Base-by-base conservation (phyloP, 2,888 invertebrate genomes). In the Desoria tigrina region DNA sequence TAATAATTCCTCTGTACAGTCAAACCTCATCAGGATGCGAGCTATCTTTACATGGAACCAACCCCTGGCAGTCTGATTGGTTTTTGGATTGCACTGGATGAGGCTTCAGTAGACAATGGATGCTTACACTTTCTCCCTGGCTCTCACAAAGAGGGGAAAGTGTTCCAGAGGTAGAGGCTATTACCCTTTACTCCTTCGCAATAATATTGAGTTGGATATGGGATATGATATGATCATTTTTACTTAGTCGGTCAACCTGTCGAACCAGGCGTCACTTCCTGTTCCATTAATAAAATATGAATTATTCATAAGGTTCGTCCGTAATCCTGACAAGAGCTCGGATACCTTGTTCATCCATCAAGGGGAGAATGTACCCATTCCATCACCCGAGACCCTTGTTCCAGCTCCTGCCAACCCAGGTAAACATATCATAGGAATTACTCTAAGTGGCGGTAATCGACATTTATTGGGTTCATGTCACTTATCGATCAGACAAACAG, bases 81-180 rank as follows among this genome's bases (percentile, higher is more conserved):
- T 0, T 89, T 96, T 78, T 99, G 99, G 99, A 88, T 99, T 71
- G 94, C 99, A 0, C 81, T 99, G 4, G 95, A 98, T 78, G 94
- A 98, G 78, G 92, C 95, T 0, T 93, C 91, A 0, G 71, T 87
- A 18, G 90, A 95, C 78, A 99, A 99, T 79, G 97, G 99, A 3
- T 99, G 98, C 78, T 83, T 99, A 3, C 93, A 92, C 87, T 90
- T 96, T 78, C 87, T 90, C 2, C 89, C 90, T 23, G 94, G 94
- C 1, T 97, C 98, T 0, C 97, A 99, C 80, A 90, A 88, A 78
- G 87, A 88, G 54, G 90, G 88, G 0, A 86, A 68, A 60, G 59
- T 74, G 16, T 67, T 74, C 50, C 61, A 71, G 64, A 67, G 73
- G 69, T 71, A 64, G 45, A 23, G 14, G 18, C 32, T 4, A n/a